Evolutionary conservation across 2,113 vertebrate species (phyloP), one percentile per base, ranked within the genome.

Genomic region (Cricetomys ansorgei): DNA sequence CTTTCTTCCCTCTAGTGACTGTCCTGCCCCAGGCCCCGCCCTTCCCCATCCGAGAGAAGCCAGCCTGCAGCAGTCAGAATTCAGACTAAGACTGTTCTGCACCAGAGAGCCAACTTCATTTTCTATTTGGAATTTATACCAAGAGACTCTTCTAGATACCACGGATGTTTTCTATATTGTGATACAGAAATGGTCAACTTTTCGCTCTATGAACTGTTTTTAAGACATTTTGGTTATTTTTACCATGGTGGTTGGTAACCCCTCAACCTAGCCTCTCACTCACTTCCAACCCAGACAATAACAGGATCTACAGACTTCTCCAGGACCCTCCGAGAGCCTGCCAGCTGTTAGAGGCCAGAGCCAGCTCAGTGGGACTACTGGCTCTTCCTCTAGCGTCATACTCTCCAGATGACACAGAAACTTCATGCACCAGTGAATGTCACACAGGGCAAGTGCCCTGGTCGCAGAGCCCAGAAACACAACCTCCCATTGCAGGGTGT

Each of bases 201-300:
- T 98, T 98, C 97, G 98, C 94, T 98, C 98, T 98, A 73, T 94
- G 96, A 94, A 97, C 84, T 89, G 95, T 97, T 98, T 99, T 96
- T 96, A 95, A 96, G 97, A 98, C 97, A 96, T 96, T 97, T 97
- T 87, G 97, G 97, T 50, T 50, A 95, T 95, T 73, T 95, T 95
- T n/a, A n/a, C n/a, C n/a, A 91, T 21, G 45, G 91, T 95, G 70
- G 62, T 95, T 98, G 97, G 96, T 97, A 98, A 98, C 98, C 97
- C 95, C 95, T 98, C 92, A 91, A 8, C 53, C 95, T 95, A 94
- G 94, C 62, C 3, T 96, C 59, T 88, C 75, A 77, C 95, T 94
- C 94, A 95, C 97, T 96, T 94, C 94, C 94, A 97, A 57, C 64
- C 53, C 96, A 80, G 95, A 85, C 15, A 57, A 67, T 59, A 81